phyloP scores from a whole-genome alignment of 2,113 vertebrate genomes.

The Nibea albiflora region DNA sequence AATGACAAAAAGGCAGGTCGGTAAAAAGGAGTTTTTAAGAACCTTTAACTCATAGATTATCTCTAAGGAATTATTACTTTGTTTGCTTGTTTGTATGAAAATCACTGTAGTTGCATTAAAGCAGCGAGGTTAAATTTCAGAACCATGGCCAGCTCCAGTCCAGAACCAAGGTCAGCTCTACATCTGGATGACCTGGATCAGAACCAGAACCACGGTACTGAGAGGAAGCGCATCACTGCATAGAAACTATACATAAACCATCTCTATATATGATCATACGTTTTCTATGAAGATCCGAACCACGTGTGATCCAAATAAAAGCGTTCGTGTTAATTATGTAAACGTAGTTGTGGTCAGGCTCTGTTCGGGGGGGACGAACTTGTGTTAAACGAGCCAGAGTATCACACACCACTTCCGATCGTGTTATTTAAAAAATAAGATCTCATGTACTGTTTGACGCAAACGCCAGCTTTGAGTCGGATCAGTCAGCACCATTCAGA shows the following conservation, averaged over 20 bases:
- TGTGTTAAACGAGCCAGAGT: background rate
- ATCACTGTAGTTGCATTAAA: too few species aligned
- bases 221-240: background rate
- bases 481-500: background rate
- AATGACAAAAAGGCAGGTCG: too few species aligned
- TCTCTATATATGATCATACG: background rate
- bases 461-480: background rate
- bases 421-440: constrained; percentile 2
- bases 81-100: background rate
- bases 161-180: constrained; percentile 48
- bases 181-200: background rate
- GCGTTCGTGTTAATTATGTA: background rate
- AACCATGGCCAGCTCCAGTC: constrained; percentile 45
- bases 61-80: too few species aligned
- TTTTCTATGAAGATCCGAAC: background rate
- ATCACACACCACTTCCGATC: constrained; percentile 6
- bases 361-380: background rate
- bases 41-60: too few species aligned
- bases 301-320: background rate
- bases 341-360: background rate
- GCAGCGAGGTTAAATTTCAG: constrained; percentile 23
- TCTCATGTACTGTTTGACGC: rapidly evolving
- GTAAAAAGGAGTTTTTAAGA: too few species aligned
- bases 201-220: background rate
- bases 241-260: background rate